These are phyloP conservation scores for Drosophila meridiana DNA, from an alignment of 2,888 invertebrate species.

Conservation along the genomic window DNA sequence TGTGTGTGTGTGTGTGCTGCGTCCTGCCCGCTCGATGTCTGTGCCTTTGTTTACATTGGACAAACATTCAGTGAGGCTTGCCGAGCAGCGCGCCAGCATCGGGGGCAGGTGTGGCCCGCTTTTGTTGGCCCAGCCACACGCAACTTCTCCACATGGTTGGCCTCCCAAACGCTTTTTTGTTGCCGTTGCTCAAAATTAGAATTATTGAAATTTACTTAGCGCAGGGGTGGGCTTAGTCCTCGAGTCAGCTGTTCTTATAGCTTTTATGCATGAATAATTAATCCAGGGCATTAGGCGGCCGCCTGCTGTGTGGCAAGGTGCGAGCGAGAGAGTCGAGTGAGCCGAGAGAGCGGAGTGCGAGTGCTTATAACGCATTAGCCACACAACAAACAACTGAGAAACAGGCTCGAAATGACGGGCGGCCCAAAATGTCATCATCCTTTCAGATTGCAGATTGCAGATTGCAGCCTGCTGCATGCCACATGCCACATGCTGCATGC, in stretches of 20 bases:
- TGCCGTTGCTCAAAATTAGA: slow-evolving; percentile 57
- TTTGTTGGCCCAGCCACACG: slow-evolving; percentile 35
- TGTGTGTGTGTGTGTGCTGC: slow-evolving; percentile 2
- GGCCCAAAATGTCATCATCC: slow-evolving; percentile 56
- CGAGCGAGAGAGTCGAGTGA: no score
- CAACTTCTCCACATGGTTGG: not conserved
- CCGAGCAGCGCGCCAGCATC: not conserved
- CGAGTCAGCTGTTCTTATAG: slow-evolving; percentile 67
- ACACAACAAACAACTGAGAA: slow-evolving; percentile 25
- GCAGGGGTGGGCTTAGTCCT: slow-evolving; percentile 38
- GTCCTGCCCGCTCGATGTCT: slow-evolving; percentile 38
- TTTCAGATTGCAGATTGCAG: slow-evolving; percentile 6
- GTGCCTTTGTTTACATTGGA: slow-evolving; percentile 70
- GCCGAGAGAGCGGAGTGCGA: not conserved
- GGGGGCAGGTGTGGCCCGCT: slow-evolving; percentile 29
- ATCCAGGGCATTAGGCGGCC: slow-evolving; percentile 49
- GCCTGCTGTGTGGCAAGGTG: slow-evolving; percentile 4
- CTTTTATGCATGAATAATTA: slow-evolving; percentile 63
- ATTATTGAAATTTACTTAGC: slow-evolving; percentile 74
- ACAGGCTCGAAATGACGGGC: slow-evolving; percentile 39
- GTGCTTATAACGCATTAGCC: slow-evolving; percentile 24
- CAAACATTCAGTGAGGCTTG: slow-evolving; percentile 57
- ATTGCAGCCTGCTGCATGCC: slow-evolving; percentile 9
- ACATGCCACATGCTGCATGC: slow-evolving; percentile 14
- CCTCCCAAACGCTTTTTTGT: slow-evolving; percentile 24